A percentile compares a stretch with the other conserved stretches of the same genome.
These are phyloP conservation scores for Phaedon cochleariae DNA, from an alignment of 2,888 invertebrate genomes.

Conservation along the genomic window DNA sequence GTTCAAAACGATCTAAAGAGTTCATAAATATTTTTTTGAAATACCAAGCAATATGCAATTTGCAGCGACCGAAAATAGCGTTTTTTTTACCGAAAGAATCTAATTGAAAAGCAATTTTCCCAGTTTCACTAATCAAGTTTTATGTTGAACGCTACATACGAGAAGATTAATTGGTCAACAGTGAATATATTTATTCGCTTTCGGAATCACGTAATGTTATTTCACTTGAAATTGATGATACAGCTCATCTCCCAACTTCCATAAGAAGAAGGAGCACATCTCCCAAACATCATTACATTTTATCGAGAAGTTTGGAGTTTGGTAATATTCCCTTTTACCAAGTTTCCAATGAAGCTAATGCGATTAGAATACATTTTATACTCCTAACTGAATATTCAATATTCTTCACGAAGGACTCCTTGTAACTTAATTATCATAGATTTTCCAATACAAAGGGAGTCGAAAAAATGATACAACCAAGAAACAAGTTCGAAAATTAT, in stretches of 20 bases:
- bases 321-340: constrained; percentile 15
- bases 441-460: not conserved
- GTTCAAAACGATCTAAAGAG: no score
- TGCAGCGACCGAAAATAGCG: no score
- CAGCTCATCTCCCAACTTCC: constrained; percentile 11
- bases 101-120: not conserved
- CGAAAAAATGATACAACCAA: not conserved
- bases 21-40: no score
- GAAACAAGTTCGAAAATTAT: not conserved
- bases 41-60: no score
- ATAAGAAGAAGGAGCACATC: constrained; percentile 4
- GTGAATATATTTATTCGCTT: not conserved
- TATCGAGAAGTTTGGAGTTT: constrained; percentile 11
- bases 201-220: not conserved
- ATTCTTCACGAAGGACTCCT: constrained; percentile 4
- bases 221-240: constrained; percentile 10
- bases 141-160: not conserved
- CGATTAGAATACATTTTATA: constrained; percentile 17
- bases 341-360: constrained; percentile 13
- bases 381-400: constrained; percentile 15
- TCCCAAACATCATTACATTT: constrained; percentile 17
- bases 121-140: not conserved
- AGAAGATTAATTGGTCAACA: not conserved
- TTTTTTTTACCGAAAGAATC: not conserved
- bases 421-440: constrained; percentile 8